phyloP scores from a whole-genome alignment of 2,113 vertebrate species.

The Nothocercus julius region DNA sequence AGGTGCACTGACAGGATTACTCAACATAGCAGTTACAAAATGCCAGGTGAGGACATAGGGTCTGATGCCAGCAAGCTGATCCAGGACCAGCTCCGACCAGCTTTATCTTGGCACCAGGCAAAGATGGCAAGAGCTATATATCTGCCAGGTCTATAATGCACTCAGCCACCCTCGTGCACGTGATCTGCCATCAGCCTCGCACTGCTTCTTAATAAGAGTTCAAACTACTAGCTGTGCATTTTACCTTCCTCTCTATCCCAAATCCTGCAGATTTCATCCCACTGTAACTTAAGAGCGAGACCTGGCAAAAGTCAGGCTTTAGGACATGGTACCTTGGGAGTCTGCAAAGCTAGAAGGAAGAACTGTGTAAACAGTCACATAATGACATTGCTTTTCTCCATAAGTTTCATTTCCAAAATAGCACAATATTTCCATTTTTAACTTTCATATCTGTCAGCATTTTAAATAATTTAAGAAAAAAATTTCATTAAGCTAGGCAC shows the following conservation, averaged over 20 bases:
- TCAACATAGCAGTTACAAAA: not conserved
- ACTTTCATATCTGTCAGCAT: not conserved
- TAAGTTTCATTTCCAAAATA: not conserved
- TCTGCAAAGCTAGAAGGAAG: not conserved
- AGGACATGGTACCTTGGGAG: not conserved
- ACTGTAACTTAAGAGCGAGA: not conserved
- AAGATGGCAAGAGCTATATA: not conserved
- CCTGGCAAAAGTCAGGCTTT: not conserved
- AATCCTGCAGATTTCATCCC: not conserved
- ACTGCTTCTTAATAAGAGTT: not conserved
- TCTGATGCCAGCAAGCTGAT: not conserved
- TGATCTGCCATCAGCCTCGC: too few relatives aligned
- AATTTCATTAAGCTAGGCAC: not conserved
- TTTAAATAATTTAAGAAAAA: not conserved
- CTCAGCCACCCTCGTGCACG: too few relatives aligned
- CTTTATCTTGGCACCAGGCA: not conserved
- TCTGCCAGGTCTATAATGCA: too few relatives aligned
- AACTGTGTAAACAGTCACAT: not conserved
- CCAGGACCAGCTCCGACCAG: not conserved
- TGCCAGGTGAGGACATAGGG: not conserved
- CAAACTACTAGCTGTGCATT: not conserved
- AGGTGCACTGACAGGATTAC: not conserved
- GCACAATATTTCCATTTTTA: not conserved
- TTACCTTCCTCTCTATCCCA: not conserved
- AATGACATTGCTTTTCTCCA: too few relatives aligned